These are phyloP conservation scores for Pteromalus puparum DNA, from an alignment of 1,140 invertebrate genomes.

Conservation along the genomic window DNA sequence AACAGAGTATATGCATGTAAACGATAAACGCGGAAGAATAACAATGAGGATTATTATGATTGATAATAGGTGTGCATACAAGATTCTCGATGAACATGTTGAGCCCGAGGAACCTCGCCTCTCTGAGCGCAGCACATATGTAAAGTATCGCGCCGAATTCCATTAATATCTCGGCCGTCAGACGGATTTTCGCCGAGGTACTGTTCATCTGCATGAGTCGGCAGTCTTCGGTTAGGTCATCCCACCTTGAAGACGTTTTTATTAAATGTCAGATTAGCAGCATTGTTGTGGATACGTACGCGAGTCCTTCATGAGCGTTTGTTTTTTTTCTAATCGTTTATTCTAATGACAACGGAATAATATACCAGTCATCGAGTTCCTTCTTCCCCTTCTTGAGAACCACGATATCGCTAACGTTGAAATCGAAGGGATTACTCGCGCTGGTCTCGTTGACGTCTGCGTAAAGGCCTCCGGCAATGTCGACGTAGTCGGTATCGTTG, in stretches of 20 bases:
- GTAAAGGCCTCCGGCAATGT: neutral
- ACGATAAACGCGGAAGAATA: no score
- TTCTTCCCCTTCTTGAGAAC: neutral
- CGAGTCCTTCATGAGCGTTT: neutral
- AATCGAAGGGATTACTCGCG: neutral
- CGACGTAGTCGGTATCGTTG: neutral
- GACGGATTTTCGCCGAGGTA: constrained; percentile 78
- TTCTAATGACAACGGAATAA: neutral
- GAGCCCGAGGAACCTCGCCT: constrained; percentile 88
- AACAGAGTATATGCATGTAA: neutral
- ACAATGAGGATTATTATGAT: neutral
- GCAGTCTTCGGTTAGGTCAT: constrained; percentile 82
- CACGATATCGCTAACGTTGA: neutral
- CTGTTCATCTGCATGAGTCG: constrained; percentile 80
- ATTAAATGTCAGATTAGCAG: neutral
- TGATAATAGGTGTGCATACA: constrained; percentile 74
- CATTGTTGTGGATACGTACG: neutral
- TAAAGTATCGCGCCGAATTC: constrained; percentile 87
- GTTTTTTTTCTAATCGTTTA: neutral
- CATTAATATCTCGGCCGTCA: constrained; percentile 82
- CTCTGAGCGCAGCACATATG: constrained; percentile 86
- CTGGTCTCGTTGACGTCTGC: neutral
- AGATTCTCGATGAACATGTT: constrained; percentile 95
- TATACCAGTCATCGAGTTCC: constrained; percentile 16
- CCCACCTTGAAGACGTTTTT: constrained; percentile 76